Evolutionary conservation across 2,113 vertebrate genomes (phyloP).

Genomic region (Halichoerus grypus): DNA sequence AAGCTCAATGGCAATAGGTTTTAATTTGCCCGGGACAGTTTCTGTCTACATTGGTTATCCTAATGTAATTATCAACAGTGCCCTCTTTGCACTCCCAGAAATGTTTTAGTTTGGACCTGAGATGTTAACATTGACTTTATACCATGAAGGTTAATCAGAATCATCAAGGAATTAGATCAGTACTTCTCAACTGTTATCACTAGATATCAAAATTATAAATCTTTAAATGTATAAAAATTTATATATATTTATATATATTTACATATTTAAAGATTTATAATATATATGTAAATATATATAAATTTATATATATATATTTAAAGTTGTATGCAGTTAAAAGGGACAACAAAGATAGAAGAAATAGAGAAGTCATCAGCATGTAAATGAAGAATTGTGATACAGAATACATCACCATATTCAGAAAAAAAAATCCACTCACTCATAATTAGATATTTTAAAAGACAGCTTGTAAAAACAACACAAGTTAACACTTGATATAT

Average conservation of each 20-base stretch:
- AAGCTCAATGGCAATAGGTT: background rate
- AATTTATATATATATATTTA: background rate
- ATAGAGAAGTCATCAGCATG: background rate
- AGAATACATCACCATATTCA: background rate
- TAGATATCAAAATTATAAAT: background rate
- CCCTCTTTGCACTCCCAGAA: background rate
- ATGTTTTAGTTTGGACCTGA: constrained; percentile 11
- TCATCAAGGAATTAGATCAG: background rate
- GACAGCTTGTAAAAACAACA: constrained; percentile 14
- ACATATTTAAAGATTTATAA: no score
- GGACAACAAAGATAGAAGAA: constrained; percentile 4
- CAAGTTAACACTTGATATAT: background rate
- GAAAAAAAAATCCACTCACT: constrained; percentile 1
- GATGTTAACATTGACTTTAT: background rate
- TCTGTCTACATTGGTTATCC: background rate
- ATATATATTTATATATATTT: background rate
- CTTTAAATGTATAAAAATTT: background rate
- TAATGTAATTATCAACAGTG: background rate
- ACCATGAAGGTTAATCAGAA: background rate
- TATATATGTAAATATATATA: no score
- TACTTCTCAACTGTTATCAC: background rate
- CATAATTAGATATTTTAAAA: background rate
- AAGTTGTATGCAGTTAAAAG: background rate
- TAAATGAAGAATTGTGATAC: background rate
- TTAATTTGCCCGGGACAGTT: background rate